Evolutionary conservation across 2,888 invertebrate genomes (phyloP), one percentile per base, ranked within the genome.

Genomic region (Scaptomyza cyrtandrae): DNA sequence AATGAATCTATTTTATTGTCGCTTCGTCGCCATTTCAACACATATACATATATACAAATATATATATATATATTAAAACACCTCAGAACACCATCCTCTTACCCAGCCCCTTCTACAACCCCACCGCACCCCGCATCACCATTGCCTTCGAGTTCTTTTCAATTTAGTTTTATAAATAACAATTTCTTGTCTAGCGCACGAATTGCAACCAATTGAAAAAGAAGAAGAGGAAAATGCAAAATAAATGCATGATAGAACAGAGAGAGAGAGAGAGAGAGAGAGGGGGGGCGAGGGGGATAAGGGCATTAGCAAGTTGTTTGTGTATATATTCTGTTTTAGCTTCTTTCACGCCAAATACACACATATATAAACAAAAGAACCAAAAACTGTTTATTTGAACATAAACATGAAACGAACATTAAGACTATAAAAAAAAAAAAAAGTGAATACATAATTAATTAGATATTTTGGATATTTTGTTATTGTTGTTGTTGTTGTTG

Each of bases 1-100:
- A 89, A 86, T 86, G 86, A 83, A 89, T 89, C 79, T 86, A 88
- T 86, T 88, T 89, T 88, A 85, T 89, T 88, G 84, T 78, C 73
- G 85, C 87, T 76, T 87, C 85, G 87, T 70, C 87, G 85, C 75
- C 78, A 62, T 67, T 73, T 74, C 49, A 53, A 57, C 70, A 57
- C 70, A 61, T 44, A 61, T 57, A 56, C 53, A 37, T 37, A 37
- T n/a, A n/a, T 6, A 35, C 6, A 35, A 1, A 24, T 24, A 35
- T n/a, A 37, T 57, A 53, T 49, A 37, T n/a, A 37, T 37, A 37
- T 14, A 37, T n/a, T 6, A 37, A 2, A 39, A 39, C 39, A 39
- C 39, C 39, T 39, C 39, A 39, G 9, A 9, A 39, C 14, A 39
- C 39, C 24, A 24, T 24, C 5, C 24, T 24, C 24, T 24, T 24